phyloP scores from a whole-genome alignment of 1,140 invertebrate species.

The Saccostrea echinata region DNA sequence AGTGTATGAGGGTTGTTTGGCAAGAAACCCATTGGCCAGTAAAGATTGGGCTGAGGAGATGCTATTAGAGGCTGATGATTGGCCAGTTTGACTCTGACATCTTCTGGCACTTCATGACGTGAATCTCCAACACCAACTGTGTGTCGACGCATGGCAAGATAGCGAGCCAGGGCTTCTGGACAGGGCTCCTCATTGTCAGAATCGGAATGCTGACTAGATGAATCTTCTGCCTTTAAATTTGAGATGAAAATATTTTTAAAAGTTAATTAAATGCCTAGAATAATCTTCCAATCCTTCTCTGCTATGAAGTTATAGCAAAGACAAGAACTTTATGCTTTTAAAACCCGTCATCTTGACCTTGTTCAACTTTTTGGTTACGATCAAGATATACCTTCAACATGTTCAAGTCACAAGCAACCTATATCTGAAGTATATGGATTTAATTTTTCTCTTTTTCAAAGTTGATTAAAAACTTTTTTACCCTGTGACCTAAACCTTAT shows the following conservation, averaged over 20 bases:
- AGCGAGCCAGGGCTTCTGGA: constrained; percentile 78
- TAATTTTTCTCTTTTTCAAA: no score
- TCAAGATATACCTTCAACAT: no score
- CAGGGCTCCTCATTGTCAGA: constrained; percentile 81
- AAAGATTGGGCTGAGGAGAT: constrained; percentile 68
- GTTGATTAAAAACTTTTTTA: no score
- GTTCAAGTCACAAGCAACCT: no score
- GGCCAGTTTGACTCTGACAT: constrained; percentile 75
- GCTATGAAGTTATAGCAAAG: background rate
- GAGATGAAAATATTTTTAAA: constrained; percentile 22
- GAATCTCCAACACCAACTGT: constrained; percentile 95
- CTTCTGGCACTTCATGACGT: constrained; percentile 85
- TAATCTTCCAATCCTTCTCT: no score
- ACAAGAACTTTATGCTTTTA: no score
- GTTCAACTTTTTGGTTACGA: no score
- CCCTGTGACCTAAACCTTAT: no score
- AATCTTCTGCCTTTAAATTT: constrained; percentile 67
- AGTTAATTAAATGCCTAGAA: background rate
- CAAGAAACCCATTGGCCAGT: constrained; percentile 67
- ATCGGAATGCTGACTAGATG: constrained; percentile 80
- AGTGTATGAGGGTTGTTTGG: constrained; percentile 85
- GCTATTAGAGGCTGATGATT: constrained; percentile 74
- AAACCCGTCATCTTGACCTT: no score
- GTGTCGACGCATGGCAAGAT: constrained; percentile 87
- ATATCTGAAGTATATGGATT: no score